Percentiles rank a stretch among this genome's conserved stretches.
Evolutionary conservation across 2,797 vertebrate genomes (phyloP).

Genomic region (Hippopotamyrus pictus): DNA sequence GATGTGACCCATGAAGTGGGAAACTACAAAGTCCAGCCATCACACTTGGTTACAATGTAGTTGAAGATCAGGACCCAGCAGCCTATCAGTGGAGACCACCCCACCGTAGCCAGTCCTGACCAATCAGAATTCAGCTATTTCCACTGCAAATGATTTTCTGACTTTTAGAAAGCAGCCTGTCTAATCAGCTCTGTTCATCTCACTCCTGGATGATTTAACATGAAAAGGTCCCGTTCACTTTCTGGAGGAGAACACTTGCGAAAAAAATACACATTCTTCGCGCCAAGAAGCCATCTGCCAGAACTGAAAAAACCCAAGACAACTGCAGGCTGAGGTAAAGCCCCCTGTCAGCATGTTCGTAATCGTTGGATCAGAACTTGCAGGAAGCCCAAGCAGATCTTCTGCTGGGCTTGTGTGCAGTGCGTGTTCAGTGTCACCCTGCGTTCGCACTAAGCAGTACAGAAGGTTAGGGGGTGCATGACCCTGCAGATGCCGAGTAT

Average conservation of each 20-base stretch:
- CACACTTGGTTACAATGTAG: background rate
- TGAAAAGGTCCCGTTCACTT: background rate
- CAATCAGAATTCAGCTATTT: background rate
- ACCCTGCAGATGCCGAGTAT: background rate
- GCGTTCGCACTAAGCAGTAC: background rate
- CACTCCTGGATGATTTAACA: background rate
- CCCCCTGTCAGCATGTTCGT: background rate
- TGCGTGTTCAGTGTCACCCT: background rate
- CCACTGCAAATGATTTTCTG: background rate
- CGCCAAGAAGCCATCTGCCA: background rate
- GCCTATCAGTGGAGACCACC: background rate
- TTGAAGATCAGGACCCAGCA: background rate
- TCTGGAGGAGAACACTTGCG: background rate
- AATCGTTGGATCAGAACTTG: background rate
- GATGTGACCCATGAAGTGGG: background rate
- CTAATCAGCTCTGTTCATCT: background rate
- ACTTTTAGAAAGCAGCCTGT: background rate
- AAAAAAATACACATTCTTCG: background rate
- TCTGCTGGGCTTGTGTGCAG: background rate
- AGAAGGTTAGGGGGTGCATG: background rate
- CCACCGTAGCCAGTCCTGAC: background rate
- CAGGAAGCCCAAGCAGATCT: background rate
- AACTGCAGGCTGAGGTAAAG: background rate
- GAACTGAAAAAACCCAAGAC: background rate
- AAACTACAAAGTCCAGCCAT: background rate